Evolutionary conservation across 2,113 vertebrate species (phyloP).

Genomic region (Eleginops maclovinus): DNA sequence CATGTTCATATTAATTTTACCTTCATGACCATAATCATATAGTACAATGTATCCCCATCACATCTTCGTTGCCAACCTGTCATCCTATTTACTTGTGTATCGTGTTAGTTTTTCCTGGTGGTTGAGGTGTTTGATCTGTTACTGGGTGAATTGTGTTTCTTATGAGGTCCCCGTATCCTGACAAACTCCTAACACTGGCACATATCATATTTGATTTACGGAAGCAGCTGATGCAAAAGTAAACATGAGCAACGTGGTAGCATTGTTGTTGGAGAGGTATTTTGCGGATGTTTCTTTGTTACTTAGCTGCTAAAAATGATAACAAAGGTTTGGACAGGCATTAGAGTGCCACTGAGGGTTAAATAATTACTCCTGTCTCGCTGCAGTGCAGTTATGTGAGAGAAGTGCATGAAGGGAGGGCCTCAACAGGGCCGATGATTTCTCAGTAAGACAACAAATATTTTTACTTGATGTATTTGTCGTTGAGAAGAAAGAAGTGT

Average conservation of each 20-base stretch:
- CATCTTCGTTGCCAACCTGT: slow-evolving; percentile 17
- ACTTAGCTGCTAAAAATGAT: neutral
- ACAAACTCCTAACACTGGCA: slow-evolving; percentile 7
- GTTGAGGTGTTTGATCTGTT: slow-evolving; percentile 32
- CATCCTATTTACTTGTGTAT: slow-evolving; percentile 36
- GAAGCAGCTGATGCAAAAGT: slow-evolving; percentile 27
- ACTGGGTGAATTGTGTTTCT: neutral
- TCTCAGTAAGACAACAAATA: neutral
- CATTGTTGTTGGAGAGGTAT: slow-evolving; percentile 8
- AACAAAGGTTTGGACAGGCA: neutral
- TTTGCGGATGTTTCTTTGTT: neutral
- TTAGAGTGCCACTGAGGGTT: neutral
- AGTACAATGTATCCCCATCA: slow-evolving; percentile 32
- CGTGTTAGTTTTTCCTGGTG: slow-evolving; percentile 21
- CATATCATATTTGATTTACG: slow-evolving; percentile 7
- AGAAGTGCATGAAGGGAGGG: neutral
- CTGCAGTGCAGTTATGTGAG: neutral
- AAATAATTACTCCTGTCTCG: slow-evolving; percentile 6
- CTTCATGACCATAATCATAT: slow-evolving; percentile 40
- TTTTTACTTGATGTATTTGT: too few species aligned
- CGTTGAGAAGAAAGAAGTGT: neutral
- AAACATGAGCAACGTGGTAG: slow-evolving; percentile 9
- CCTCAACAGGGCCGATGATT: neutral
- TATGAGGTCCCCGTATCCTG: neutral
- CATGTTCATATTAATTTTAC: slow-evolving; percentile 28